Conservation (phyloP, 2,113 vertebrate species). For the Leptobrachium leishanense region DNA sequence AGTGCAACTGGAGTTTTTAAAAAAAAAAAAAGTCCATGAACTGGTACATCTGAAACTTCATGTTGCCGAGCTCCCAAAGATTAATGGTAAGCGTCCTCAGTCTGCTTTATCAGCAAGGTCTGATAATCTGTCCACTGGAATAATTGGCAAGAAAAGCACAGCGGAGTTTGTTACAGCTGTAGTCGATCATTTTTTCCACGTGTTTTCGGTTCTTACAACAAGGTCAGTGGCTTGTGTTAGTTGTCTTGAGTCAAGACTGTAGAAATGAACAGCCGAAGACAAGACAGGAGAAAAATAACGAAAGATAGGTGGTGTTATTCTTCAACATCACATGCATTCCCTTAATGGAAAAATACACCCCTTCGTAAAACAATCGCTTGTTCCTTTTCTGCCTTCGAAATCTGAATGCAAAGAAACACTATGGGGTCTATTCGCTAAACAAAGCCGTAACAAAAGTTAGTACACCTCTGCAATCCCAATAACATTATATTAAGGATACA, state of each 20-base stretch:
- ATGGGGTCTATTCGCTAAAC: too few relatives aligned
- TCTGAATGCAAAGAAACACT: too few relatives aligned
- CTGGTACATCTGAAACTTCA: background rate
- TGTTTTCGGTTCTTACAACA: background rate
- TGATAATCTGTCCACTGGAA: slow-evolving; percentile 15
- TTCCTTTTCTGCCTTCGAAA: too few relatives aligned
- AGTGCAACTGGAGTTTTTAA: background rate
- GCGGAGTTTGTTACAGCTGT: background rate
- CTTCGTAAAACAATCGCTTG: too few relatives aligned
- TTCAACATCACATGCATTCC: background rate
- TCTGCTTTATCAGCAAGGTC: slow-evolving; percentile 18
- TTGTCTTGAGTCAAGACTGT: background rate
- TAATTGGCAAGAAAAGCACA: slow-evolving; percentile 7
- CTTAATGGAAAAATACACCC: background rate
- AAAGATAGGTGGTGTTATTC: background rate
- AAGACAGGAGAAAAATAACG: background rate
- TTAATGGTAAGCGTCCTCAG: background rate
- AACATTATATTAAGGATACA: too few relatives aligned
- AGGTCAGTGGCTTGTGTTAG: slow-evolving; percentile 1
- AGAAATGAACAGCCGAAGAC: background rate
- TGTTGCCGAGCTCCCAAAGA: background rate
- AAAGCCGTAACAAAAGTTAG: too few relatives aligned
- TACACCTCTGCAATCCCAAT: too few relatives aligned
- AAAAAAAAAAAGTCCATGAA: background rate
- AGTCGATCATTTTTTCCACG: background rate